Evolutionary conservation across 23 tunicate genomes (phyloP).

Genomic region (Styela plicata): DNA sequence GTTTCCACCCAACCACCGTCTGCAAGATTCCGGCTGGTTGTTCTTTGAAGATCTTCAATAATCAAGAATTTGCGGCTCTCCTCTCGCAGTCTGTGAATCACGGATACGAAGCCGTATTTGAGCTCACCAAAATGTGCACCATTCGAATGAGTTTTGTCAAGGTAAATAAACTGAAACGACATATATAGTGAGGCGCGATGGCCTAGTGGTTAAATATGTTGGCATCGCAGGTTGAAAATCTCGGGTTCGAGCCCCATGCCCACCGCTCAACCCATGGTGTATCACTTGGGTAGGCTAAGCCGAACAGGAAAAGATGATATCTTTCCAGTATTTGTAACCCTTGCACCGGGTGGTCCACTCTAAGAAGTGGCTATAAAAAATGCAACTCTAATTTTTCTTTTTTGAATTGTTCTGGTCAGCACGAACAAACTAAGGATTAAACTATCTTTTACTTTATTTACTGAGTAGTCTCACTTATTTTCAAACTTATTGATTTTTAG

Average conservation of each 20-base stretch:
- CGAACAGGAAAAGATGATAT: no score
- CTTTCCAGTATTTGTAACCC: background rate
- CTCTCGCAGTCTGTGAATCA: conserved; percentile 97
- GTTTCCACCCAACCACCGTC: conserved; percentile 96
- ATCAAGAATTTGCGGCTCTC: conserved; percentile 95
- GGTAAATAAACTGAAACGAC: conserved; percentile 23
- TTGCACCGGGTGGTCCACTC: no score
- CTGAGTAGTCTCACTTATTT: background rate
- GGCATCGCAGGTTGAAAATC: background rate
- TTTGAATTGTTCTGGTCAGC: no score
- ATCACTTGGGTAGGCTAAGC: no score
- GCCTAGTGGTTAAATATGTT: background rate
- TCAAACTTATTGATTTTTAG: background rate
- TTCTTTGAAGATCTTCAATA: conserved; percentile 97
- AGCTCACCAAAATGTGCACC: conserved; percentile 99
- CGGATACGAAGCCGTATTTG: conserved; percentile 97
- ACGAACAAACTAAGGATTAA: no score
- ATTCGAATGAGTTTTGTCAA: conserved; percentile 99
- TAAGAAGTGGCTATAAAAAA: no score
- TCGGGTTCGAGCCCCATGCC: no score
- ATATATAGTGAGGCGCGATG: background rate
- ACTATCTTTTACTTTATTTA: no score
- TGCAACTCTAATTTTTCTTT: no score
- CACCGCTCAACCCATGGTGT: no score
- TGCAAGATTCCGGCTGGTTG: conserved; percentile 96